phyloP scores from a whole-genome alignment of 2,888 invertebrate genomes.

The Tubulanus polymorphus region DNA sequence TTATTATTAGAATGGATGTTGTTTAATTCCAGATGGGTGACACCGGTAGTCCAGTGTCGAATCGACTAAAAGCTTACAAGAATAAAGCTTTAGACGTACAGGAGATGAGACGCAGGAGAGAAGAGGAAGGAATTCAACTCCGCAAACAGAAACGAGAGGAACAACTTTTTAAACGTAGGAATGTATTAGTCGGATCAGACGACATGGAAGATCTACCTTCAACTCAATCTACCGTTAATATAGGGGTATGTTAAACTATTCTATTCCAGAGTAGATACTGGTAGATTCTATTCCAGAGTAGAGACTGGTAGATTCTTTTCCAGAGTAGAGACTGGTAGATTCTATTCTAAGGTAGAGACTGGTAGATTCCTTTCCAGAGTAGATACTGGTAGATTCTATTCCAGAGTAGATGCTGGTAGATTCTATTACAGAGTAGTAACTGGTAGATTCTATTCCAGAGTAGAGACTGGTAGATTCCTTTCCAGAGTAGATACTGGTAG shows the following conservation, averaged over 20 bases:
- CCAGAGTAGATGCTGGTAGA: too few relatives aligned
- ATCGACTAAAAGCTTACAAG: slow-evolving; percentile 72
- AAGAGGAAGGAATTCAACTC: slow-evolving; percentile 94
- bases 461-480: too few relatives aligned
- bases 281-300: too few relatives aligned
- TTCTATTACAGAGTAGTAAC: too few relatives aligned
- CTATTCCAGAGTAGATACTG: neutral
- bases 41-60: slow-evolving; percentile 35
- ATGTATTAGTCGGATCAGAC: slow-evolving; percentile 62
- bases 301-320: too few relatives aligned
- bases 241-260: slow-evolving; percentile 20
- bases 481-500: too few relatives aligned
- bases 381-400: too few relatives aligned
- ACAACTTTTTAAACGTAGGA: slow-evolving; percentile 86
- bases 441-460: too few relatives aligned
- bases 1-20: too few relatives aligned
- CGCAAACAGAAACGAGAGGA: slow-evolving; percentile 94
- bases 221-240: slow-evolving; percentile 5
- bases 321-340: too few relatives aligned
- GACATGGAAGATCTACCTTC: slow-evolving; percentile 44
- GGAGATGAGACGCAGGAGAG: slow-evolving; percentile 83
- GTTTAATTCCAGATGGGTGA: slow-evolving; percentile 24
- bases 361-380: too few relatives aligned
- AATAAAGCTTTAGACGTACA: slow-evolving; percentile 87
- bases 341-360: too few relatives aligned